phyloP scores from a whole-genome alignment of 2,113 vertebrate genomes.

The Helogale parvula region DNA sequence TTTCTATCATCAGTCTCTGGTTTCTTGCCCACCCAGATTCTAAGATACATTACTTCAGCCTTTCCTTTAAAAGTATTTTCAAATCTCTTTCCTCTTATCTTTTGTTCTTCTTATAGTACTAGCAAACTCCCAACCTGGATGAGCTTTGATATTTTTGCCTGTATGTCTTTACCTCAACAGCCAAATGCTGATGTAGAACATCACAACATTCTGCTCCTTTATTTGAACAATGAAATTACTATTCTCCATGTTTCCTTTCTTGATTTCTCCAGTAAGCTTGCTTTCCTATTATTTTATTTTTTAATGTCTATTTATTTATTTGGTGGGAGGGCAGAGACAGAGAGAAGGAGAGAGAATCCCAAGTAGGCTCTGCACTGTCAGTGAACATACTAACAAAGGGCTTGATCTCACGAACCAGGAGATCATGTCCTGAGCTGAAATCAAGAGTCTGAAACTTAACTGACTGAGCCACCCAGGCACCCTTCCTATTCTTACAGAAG shows the following conservation, averaged over 20 bases:
- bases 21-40: background rate
- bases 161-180: background rate
- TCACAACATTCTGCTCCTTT: background rate
- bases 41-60: background rate
- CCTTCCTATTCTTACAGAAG: background rate
- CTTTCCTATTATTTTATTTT: background rate
- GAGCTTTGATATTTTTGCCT: background rate
- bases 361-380: too few species aligned
- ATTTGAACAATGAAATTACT: background rate
- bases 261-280: background rate
- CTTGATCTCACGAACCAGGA: too few species aligned
- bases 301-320: too few species aligned
- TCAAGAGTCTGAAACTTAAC: too few species aligned
- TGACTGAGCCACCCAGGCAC: too few species aligned
- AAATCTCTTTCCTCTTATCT: background rate
- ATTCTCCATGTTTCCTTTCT: background rate
- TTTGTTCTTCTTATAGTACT: background rate
- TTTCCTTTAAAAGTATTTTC: background rate
- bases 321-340: too few species aligned
- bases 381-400: too few species aligned
- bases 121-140: background rate
- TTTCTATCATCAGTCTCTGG: fast-evolving
- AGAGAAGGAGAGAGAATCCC: too few species aligned
- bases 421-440: too few species aligned
- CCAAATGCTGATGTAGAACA: background rate